These are phyloP conservation scores for Chamaea fasciata DNA, from an alignment of 2,113 vertebrate species.

Conservation along the genomic window DNA sequence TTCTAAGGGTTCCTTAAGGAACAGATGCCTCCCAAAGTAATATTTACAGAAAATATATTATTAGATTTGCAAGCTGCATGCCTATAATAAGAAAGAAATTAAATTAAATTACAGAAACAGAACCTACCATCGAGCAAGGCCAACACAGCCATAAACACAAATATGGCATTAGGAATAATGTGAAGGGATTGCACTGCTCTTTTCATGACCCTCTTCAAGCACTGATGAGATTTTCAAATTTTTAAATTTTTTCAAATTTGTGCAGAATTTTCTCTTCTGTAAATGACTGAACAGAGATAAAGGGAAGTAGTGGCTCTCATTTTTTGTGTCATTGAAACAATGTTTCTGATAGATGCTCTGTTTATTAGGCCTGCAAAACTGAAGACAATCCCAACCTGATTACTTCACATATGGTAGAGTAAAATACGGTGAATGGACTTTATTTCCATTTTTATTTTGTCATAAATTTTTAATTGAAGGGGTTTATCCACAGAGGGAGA, in stretches of 20 bases:
- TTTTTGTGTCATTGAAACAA: neutral
- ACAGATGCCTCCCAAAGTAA: neutral
- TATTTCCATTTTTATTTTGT: neutral
- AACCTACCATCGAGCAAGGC: neutral
- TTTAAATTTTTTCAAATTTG: neutral
- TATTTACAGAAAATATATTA: slow-evolving; percentile 7
- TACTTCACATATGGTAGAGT: neutral
- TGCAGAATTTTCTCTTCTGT: neutral
- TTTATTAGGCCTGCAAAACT: neutral
- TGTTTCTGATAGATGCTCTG: neutral
- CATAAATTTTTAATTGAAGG: neutral
- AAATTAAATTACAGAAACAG: neutral
- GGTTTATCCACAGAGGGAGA: neutral
- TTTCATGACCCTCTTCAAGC: neutral
- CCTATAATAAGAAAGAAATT: neutral
- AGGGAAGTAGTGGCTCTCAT: neutral
- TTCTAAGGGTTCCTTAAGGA: neutral
- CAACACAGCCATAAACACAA: neutral
- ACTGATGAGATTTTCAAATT: neutral
- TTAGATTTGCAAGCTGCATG: slow-evolving; percentile 2
- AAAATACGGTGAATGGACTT: neutral
- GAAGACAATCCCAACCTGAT: neutral
- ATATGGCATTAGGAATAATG: neutral
- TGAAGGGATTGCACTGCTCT: neutral
- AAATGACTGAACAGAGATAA: neutral